phyloP scores from a whole-genome alignment of 2,113 vertebrate species.

The Arvicanthis niloticus region DNA sequence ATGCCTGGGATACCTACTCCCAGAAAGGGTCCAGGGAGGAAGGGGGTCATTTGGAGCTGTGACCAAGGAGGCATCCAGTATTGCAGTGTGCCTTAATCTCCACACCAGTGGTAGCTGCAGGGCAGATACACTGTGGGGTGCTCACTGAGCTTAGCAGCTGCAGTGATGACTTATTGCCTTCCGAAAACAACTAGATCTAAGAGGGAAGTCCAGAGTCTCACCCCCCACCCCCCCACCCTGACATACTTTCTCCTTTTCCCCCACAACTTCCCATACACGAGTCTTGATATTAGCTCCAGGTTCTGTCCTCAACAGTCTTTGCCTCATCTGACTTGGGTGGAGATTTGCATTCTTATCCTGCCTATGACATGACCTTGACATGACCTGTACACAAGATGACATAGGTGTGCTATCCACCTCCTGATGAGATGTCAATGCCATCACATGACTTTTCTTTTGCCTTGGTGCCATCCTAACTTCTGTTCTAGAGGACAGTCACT shows the following conservation, averaged over 20 bases:
- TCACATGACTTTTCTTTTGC: too few relatives aligned
- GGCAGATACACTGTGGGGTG: too few relatives aligned
- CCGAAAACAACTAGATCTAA: not conserved
- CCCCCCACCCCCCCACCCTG: not conserved
- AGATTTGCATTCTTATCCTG: rapidly evolving
- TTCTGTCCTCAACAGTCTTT: rapidly evolving
- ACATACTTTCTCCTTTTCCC: not conserved
- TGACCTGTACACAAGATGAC: not conserved
- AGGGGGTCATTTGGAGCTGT: not conserved
- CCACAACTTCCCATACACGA: not conserved
- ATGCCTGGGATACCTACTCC: rapidly evolving
- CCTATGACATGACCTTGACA: not conserved
- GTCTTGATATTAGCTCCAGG: rapidly evolving
- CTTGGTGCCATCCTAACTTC: not conserved
- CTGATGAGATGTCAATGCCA: rapidly evolving
- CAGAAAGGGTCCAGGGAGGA: rapidly evolving
- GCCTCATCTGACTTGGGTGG: rapidly evolving
- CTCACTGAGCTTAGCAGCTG: rapidly evolving
- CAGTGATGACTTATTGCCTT: not conserved
- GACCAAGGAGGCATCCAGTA: too few relatives aligned
- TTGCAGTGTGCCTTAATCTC: too few relatives aligned
- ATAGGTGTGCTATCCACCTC: rapidly evolving
- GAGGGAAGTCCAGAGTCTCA: not conserved
- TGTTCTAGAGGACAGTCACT: not conserved
- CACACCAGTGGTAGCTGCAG: rapidly evolving